Base-by-base conservation (phyloP, 2,888 invertebrate genomes). In the Rambutsinella grinnellia region DNA sequence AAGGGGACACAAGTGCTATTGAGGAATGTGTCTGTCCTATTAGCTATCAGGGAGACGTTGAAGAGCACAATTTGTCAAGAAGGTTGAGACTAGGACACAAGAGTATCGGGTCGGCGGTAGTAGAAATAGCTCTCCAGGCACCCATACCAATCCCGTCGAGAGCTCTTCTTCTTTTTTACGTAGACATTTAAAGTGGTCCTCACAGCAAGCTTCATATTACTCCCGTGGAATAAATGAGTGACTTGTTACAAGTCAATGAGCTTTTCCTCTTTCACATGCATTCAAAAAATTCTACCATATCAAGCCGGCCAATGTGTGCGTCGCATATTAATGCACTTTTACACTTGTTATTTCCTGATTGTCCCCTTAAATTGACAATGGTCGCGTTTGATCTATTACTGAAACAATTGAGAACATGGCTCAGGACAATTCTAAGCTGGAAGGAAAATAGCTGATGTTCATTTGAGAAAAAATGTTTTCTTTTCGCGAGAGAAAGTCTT, bases 101-200 rank as follows among this genome's bases (percentile, higher is more conserved):
- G 54, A 54, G 36, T 54, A 23, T 23, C 17, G 72, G 71, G 74
- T 74, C 75, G 62, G 67, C 57, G 76, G 63, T 76, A 66, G 61
- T 61, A 61, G 62, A 80, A 82, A 83, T 81, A 79, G 82, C 82
- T 80, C 83, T 83, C 83, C 75, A 80, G 83, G 69, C 80, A 81
- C 80, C 81, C 62, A 82, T 83, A 80, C 66, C 62, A 49, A 54
- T 80, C 63, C 81, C 70, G 63, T 77, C 63, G 74, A 80, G 74
- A 67, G 67, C 76, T 70, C 70, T 76, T 70, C 71, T 72, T 69
- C 69, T 69, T 67, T 71, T 78, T 69, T 72, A 78, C 69, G 60
- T 62, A 65, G 74, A 78, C 72, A 62, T 74, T 75, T 70, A 78
- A 70, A 75, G 66, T 74, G 61, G 19, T 47, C 47, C 61, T 60